A percentile compares a stretch with the other conserved stretches of the same genome.
These are phyloP conservation scores for Hetaerina titia DNA, from an alignment of 2,888 invertebrate species.

Conservation along the genomic window DNA sequence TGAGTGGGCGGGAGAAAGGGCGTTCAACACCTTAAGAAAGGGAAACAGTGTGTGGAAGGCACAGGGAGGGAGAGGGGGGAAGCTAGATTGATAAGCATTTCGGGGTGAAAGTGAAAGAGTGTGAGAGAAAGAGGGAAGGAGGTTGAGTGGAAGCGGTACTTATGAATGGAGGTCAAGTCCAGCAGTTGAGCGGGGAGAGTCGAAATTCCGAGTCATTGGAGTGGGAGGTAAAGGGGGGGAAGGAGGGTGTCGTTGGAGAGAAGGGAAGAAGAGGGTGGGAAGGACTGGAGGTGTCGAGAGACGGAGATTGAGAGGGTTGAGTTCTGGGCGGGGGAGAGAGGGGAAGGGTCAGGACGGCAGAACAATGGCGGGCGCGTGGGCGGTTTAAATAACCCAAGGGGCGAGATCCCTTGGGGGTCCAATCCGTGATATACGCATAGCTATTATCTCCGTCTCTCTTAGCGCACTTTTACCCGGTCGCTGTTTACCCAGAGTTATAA, in stretches of 20 bases:
- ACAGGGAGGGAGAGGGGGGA: not conserved
- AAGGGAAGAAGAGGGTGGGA: not conserved
- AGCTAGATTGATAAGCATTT: not conserved
- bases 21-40: not conserved
- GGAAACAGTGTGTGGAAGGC: not conserved
- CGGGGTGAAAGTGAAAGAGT: not conserved
- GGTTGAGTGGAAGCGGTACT: not conserved
- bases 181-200: not conserved
- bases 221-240: not conserved
- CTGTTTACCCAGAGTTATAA: conserved; percentile 6
- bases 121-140: not conserved
- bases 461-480: not conserved
- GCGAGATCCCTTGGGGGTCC: not conserved
- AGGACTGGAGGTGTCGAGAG: not conserved
- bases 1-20: not conserved
- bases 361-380: conserved; percentile 9
- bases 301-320: not conserved
- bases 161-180: not conserved
- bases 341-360: not conserved
- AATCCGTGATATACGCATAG: not conserved
- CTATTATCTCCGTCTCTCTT: not conserved
- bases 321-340: not conserved
- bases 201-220: not conserved
- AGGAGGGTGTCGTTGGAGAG: not conserved
- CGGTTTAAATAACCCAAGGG: not conserved